Conservation (phyloP, 1,140 invertebrate species). For the Acromyrmex echinatior region DNA sequence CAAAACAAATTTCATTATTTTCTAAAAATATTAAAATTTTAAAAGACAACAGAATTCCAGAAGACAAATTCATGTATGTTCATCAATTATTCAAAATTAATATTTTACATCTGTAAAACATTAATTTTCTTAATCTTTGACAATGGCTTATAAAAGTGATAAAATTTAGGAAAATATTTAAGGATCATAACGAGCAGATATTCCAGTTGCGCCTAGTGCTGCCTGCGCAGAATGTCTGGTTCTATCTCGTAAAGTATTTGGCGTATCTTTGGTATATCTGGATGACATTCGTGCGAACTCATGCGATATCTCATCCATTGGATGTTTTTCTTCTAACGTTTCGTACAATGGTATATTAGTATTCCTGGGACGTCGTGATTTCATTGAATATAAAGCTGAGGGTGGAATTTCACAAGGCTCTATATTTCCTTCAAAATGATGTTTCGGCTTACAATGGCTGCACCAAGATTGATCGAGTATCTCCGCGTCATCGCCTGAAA, state of each 20-base stretch:
- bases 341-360: slow-evolving; percentile 61
- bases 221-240: slow-evolving; percentile 44
- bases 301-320: slow-evolving; percentile 42
- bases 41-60: not conserved
- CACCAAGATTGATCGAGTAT: slow-evolving; percentile 51
- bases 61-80: slow-evolving; percentile 1
- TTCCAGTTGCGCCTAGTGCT: slow-evolving; percentile 18
- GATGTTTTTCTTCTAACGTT: slow-evolving; percentile 36
- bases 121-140: slow-evolving; percentile 4
- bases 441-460: slow-evolving; percentile 51
- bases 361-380: slow-evolving; percentile 59
- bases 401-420: slow-evolving; percentile 19
- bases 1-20: not conserved
- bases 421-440: slow-evolving; percentile 22
- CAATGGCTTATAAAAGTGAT: not conserved
- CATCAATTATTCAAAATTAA: too few relatives aligned
- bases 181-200: slow-evolving; percentile 50
- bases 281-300: slow-evolving; percentile 40
- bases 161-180: slow-evolving; percentile 34
- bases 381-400: slow-evolving; percentile 27
- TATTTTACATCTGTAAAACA: not conserved
- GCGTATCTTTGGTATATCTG: slow-evolving; percentile 53
- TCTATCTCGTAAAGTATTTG: slow-evolving; percentile 48
- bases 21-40: not conserved
- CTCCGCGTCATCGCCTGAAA: slow-evolving; percentile 63